Evolutionary conservation across 2,113 vertebrate genomes (phyloP), one percentile per base, ranked within the genome.

Genomic region (Hucho hucho): DNA sequence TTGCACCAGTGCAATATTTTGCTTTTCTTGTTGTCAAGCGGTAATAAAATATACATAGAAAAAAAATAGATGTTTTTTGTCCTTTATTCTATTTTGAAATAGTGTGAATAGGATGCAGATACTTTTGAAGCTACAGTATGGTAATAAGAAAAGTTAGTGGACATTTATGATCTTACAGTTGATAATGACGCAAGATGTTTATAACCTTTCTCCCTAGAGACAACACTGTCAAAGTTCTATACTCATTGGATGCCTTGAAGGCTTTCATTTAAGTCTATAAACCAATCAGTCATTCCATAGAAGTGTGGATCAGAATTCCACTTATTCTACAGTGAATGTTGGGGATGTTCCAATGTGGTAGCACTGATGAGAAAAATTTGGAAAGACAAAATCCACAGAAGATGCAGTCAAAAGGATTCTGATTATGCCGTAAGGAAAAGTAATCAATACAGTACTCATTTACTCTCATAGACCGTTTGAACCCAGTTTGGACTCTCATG

Each of bases 291-390:
- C 37, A 43, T 43, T 43, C 7, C 37, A 26, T 16, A 71, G 25
- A 56, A 46, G 43, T 18, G 13, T 53, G 49, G 49, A 53, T 53
- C 12, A 53, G 43, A 3, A 61, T 29, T 32, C 7, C 43, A 43
- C 28, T 61, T 70, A 69, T 5, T 72, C 9, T n/a, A 6, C 53
- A 29, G 9, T 37, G 20, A 43, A 14, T 32, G 56, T 64, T 72
- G 16, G n/a, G 71, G 63, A 26, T 73, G 77, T 73, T 69, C 67
- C 69, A 11, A 14, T 43, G 37, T 2, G 4, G 46, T 47, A n/a
- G 61, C 4, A 18, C 1, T 47, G 12, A 72, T 22, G 22, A 61
- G 18, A 49, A 61, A 47, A 63, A 13, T 24, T 4, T 4, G 16
- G 20, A 20, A 68, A 29, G 4, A 32, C 13, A 7, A 16, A 66